Percentiles rank a stretch among this genome's conserved stretches.
phyloP scores from a whole-genome alignment of 2,888 invertebrate species.

The Dorcus parallelipipedus region DNA sequence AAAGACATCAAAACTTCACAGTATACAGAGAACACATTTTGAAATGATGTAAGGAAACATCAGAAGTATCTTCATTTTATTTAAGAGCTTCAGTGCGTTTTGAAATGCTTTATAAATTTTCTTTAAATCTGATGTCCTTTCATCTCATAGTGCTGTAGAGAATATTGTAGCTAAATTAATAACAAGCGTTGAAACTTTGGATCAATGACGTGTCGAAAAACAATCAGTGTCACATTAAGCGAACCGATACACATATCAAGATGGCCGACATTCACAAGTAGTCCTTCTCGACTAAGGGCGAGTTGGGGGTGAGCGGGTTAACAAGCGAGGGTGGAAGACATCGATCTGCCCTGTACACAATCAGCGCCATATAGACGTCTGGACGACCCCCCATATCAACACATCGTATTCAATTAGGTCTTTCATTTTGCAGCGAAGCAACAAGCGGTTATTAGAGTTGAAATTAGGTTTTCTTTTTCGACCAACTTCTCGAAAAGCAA shows the following conservation, averaged over 20 bases:
- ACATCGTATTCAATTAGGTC: slow-evolving; percentile 40
- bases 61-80: too few species aligned
- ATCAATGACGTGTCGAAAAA: not conserved
- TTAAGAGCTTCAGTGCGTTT: too few species aligned
- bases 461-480: too few species aligned
- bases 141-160: too few species aligned
- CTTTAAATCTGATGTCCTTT: too few species aligned
- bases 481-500: too few species aligned
- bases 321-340: slow-evolving; percentile 29
- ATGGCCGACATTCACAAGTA: slow-evolving; percentile 35
- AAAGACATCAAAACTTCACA: too few species aligned
- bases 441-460: slow-evolving; percentile 21
- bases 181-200: too few species aligned
- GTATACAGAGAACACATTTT: too few species aligned
- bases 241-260: slow-evolving; percentile 31
- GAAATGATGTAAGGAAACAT: too few species aligned
- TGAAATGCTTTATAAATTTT: too few species aligned
- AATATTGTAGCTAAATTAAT: too few species aligned
- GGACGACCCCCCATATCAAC: slow-evolving; percentile 36
- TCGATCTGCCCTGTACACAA: slow-evolving; percentile 40
- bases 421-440: slow-evolving; percentile 24
- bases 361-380: slow-evolving; percentile 47
- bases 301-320: slow-evolving; percentile 23
- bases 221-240: not conserved
- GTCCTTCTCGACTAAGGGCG: slow-evolving; percentile 16